Evolutionary conservation across 2,797 vertebrate species (phyloP), one percentile per base, ranked within the genome.

Genomic region (Tragelaphus eurycerus): DNA sequence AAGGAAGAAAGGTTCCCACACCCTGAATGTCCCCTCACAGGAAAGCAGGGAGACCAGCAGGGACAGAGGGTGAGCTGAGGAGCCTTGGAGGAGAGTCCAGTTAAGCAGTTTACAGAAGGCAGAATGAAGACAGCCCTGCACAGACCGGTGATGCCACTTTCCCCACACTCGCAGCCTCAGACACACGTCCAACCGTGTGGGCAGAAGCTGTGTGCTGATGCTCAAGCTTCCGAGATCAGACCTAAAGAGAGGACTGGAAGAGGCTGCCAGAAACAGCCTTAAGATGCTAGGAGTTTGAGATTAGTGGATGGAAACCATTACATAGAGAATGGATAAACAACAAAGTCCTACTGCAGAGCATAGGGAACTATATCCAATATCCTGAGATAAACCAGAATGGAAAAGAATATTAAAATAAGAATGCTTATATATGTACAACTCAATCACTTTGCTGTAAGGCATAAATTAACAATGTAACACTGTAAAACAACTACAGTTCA

Each of bases 321-420:
- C 16, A 50, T 7, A 52, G 1, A 79, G 48, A 79, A 52, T n/a
- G 29, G 11, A 79, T 79, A 79, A n/a, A 79, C 76, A 78, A 78
- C 74, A 50, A 79, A 5, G 76, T 52, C 29, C 48, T 52, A 52
- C 16, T n/a, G 76, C 29, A 52, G 13, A 50, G 48, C 76, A 79
- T 16, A 79, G 76, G 76, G 29, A 79, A 79, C 48, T 50, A 52
- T n/a, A 50, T 50, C n/a, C 27, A 79, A 11, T 79, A 79, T 17
- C 29, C 76, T 52, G 48, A 52, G 76, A 79, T 50, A 79, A 79
- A 79, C 29, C 27, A 21, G 48, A 31, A 50, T 50, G 46, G 8
- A 79, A 52, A 52, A 79, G 48, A 79, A 79, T 79, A 79, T 31
- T 79, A 17, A 79, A 78, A 79, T 50, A 79, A 52, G 48, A 79